A percentile compares a stretch with the other conserved stretches of the same genome.
These are phyloP conservation scores for Physocephala rufipes DNA, from an alignment of 2,888 invertebrate genomes.

Conservation along the genomic window DNA sequence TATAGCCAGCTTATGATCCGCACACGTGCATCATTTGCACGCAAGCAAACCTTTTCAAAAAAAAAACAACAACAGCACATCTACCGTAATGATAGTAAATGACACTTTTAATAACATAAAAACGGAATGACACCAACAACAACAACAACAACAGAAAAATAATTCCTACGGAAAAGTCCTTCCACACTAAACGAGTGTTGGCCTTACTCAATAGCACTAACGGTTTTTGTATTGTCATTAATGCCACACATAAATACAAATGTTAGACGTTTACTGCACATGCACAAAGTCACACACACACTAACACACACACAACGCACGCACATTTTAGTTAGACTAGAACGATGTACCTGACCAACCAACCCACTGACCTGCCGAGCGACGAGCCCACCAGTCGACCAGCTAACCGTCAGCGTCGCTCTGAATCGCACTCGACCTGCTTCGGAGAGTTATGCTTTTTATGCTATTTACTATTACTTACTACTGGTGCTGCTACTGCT, in stretches of 20 bases:
- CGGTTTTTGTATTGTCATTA: conserved; percentile 1
- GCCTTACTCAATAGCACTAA: not conserved
- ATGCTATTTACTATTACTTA: not conserved
- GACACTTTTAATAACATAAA: not conserved
- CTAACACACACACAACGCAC: not conserved
- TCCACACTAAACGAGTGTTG: no score
- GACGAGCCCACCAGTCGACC: no score
- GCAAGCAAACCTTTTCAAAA: not conserved
- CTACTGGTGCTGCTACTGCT: not conserved
- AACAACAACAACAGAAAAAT: not conserved
- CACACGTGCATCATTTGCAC: not conserved
- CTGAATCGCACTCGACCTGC: no score
- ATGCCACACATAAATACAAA: not conserved
- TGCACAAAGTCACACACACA: no score
- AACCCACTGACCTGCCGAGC: no score
- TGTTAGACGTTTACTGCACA: no score
- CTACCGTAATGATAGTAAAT: not conserved
- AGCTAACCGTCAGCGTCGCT: no score
- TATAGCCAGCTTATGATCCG: not conserved
- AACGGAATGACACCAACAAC: not conserved
- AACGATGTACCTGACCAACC: no score
- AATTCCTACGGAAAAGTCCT: not conserved
- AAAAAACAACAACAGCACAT: not conserved
- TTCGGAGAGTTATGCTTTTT: no score
- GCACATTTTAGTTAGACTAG: not conserved